A percentile compares a stretch with the other conserved stretches of the same genome.
These are phyloP conservation scores for Conger conger DNA, from an alignment of 2,113 vertebrate genomes.

Conservation along the genomic window DNA sequence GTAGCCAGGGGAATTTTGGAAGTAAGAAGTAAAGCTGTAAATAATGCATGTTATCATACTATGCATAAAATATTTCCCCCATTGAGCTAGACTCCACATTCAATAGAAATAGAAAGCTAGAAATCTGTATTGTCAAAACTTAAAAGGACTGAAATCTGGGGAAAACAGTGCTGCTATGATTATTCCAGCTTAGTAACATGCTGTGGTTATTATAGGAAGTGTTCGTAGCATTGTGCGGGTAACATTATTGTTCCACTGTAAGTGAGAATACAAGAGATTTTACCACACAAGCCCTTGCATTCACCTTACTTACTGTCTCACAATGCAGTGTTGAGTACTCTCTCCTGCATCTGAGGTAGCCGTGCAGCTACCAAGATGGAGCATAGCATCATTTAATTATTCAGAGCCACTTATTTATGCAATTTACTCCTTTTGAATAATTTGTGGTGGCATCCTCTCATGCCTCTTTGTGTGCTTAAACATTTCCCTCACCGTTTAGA, in stretches of 20 bases:
- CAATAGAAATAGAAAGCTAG: not conserved
- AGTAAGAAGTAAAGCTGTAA: not conserved
- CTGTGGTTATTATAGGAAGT: not conserved
- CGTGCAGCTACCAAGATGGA: not conserved
- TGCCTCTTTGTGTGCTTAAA: not conserved
- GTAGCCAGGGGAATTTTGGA: not conserved
- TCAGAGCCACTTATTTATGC: not conserved
- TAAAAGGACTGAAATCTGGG: not conserved
- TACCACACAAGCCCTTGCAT: not conserved
- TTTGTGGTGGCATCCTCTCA: not conserved
- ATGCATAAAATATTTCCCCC: not conserved
- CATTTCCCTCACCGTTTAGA: not conserved
- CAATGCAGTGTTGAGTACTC: not conserved
- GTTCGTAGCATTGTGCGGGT: not conserved
- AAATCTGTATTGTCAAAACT: not conserved
- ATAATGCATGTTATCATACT: not conserved
- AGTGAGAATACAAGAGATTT: not conserved
- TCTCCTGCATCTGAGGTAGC: not conserved
- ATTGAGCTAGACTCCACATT: not conserved
- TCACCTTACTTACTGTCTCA: not conserved
- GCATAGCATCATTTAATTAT: not conserved
- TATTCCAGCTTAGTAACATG: not conserved
- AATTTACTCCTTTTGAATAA: conserved; percentile 11
- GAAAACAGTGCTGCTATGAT: not conserved
- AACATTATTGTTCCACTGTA: not conserved